phyloP scores from a whole-genome alignment of 2,113 vertebrate genomes.

The Machaerirhynchus nigripectus region DNA sequence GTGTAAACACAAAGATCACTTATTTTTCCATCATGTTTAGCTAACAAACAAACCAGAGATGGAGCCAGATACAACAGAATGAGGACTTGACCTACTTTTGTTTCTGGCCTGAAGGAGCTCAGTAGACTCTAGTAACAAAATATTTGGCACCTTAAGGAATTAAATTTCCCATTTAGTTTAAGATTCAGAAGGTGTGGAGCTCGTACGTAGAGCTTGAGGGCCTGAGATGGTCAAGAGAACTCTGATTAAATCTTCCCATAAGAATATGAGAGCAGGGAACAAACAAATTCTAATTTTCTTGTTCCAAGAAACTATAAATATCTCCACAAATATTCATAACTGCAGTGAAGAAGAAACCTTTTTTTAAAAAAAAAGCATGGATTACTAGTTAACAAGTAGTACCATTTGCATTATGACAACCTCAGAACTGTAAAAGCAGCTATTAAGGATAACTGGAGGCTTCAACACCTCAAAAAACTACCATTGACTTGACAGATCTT shows the following conservation, averaged over 20 bases:
- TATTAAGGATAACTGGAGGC: neutral
- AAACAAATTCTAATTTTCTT: neutral
- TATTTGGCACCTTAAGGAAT: neutral
- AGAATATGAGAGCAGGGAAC: neutral
- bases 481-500: neutral
- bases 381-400: neutral
- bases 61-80: conserved; percentile 10
- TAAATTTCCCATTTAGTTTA: neutral
- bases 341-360: neutral
- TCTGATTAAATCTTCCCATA: neutral
- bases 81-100: conserved; percentile 20
- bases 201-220: neutral
- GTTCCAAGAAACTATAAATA: neutral
- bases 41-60: neutral
- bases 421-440: neutral
- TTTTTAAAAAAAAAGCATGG: too few relatives aligned
- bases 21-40: neutral
- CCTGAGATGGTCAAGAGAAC: neutral
- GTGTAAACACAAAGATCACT: conserved; percentile 8
- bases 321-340: neutral
- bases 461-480: neutral
- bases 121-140: neutral
- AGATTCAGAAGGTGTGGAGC: neutral
- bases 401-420: neutral
- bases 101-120: neutral